Conservation (phyloP, 2,888 invertebrate genomes). For the Mythimna pallens region DNA sequence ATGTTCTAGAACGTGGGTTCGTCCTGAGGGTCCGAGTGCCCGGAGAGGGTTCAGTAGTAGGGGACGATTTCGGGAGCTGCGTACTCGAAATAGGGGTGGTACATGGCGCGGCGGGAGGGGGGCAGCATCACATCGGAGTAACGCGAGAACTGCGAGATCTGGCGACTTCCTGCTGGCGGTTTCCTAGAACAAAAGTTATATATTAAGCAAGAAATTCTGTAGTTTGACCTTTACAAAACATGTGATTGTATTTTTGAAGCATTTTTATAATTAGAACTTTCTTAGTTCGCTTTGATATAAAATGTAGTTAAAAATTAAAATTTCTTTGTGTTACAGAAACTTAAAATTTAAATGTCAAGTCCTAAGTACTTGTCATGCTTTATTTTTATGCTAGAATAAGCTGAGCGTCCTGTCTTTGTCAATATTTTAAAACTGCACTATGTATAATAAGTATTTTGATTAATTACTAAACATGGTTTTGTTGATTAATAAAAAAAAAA, state of each 20-base stretch:
- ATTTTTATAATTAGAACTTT: conserved; percentile 22
- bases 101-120: conserved; percentile 81
- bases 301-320: conserved; percentile 6
- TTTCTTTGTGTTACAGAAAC: conserved; percentile 20
- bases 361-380: background rate
- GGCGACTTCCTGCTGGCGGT: conserved; percentile 84
- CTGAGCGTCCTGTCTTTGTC: background rate
- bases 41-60: conserved; percentile 80
- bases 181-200: conserved; percentile 75
- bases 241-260: background rate
- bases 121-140: conserved; percentile 88
- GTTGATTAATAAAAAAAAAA: no score
- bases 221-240: conserved; percentile 16
- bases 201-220: conserved; percentile 4
- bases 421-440: background rate
- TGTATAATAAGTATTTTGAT: no score
- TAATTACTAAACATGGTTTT: no score
- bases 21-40: conserved; percentile 67
- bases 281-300: conserved; percentile 21
- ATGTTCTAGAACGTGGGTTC: conserved; percentile 69
- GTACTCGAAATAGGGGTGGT: conserved; percentile 83
- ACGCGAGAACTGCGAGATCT: conserved; percentile 87
- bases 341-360: conserved; percentile 26
- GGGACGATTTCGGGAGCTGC: conserved; percentile 81
- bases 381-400: background rate